Evolutionary conservation across 2,888 invertebrate species (phyloP), one percentile per base, ranked within the genome.

Genomic region (Tenodera sinensis): DNA sequence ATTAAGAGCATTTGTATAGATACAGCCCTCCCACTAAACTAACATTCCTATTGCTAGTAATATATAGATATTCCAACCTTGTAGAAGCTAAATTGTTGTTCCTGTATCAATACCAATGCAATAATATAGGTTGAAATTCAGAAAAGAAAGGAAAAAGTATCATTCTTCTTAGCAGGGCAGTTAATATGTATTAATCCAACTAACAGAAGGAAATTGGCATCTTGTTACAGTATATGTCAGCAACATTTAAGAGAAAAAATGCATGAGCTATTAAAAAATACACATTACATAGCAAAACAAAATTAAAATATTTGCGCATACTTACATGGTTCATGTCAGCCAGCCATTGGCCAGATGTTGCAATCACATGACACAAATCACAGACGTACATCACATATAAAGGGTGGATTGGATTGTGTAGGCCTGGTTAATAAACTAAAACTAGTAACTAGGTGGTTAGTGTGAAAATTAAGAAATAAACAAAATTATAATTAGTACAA

Each of bases 391-490:
- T 90, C 89, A 89, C 90, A 90, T 88, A 86, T 90, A 89, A 90
- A 89, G 89, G 88, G 83, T 89, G 89, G 90, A 83, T 88, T 89
- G 88, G 85, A 87, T 83, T 90, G 84, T 87, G 86, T 81, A 87
- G 87, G 90, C 89, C 89, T 90, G 90, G 89, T 90, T 90, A 90
- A 89, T 89, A 85, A 89, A 89, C 90, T 90, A 87, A 88, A 87
- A 89, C 90, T 90, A 90, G 89, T 89, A 89, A 89, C 89, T 89
- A 90, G 89, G 87, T 85, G 89, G 90, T 90, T 90, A 90, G 90
- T 90, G 89, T 83, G 87, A 88, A 88, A 89, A 89, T 47, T 28
- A 47, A 87, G 83, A 87, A 42, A 34, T 87, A 87, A 87, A 87
- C 87, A 87, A 87, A 42, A 82, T 82, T 82, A 87, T 82, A 28